Conservation (phyloP, 1,140 invertebrate species). For the Heliconius eleuchia region DNA sequence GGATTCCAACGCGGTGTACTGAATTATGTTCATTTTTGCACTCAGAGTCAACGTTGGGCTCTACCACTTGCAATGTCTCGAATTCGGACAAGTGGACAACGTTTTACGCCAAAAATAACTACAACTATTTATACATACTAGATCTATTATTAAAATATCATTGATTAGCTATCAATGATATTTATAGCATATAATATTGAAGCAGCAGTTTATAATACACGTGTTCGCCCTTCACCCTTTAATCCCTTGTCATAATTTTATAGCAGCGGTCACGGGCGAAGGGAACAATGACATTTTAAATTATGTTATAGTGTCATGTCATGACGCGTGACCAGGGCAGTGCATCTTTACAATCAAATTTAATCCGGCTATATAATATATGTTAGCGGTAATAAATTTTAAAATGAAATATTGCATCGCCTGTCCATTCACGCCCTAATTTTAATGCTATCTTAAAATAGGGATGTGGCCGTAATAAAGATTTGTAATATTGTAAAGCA, state of each 20-base stretch:
- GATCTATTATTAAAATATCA: slow-evolving; percentile 11
- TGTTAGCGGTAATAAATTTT: slow-evolving; percentile 43
- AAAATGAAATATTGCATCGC: slow-evolving; percentile 18
- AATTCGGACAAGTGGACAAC: not conserved
- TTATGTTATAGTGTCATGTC: slow-evolving; percentile 60
- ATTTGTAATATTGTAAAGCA: not conserved
- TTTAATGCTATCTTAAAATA: slow-evolving; percentile 31
- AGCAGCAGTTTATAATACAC: slow-evolving; percentile 45
- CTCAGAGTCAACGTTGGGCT: too few relatives aligned
- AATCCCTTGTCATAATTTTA: slow-evolving; percentile 56
- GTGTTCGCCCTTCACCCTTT: slow-evolving; percentile 70
- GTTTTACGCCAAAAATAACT: not conserved
- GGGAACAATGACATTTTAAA: slow-evolving; percentile 73
- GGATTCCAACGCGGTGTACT: too few relatives aligned
- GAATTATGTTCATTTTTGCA: too few relatives aligned
- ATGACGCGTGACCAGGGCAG: slow-evolving; percentile 40
- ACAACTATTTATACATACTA: not conserved
- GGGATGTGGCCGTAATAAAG: not conserved
- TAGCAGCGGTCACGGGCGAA: slow-evolving; percentile 46
- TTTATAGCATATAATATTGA: not conserved
- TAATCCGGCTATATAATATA: slow-evolving; percentile 44
- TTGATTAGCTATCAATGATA: not conserved
- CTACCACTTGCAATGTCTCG: too few relatives aligned
- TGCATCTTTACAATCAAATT: slow-evolving; percentile 49
- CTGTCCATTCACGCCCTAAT: slow-evolving; percentile 40